A percentile compares a stretch with the other conserved stretches of the same genome.
These are phyloP conservation scores for Ondatra zibethicus DNA, from an alignment of 2,113 vertebrate species.

Conservation along the genomic window DNA sequence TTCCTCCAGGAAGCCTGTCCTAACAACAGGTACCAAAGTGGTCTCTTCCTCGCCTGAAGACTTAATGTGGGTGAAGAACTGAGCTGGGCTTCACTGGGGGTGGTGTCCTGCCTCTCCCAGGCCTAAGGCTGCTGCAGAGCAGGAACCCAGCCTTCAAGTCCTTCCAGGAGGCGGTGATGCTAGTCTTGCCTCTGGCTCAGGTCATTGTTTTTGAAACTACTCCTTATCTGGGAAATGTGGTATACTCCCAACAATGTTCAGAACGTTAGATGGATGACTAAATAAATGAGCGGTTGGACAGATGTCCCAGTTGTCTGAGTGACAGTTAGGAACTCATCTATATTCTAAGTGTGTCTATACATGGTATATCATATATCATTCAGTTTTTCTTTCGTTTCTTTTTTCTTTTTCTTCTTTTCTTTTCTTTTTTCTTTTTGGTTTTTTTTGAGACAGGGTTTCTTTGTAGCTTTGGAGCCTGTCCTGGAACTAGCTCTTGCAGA, in stretches of 20 bases:
- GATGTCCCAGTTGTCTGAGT: neutral
- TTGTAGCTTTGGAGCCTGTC: no score
- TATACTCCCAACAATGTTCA: no score
- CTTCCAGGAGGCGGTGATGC: neutral
- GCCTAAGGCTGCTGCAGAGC: neutral
- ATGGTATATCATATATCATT: no score
- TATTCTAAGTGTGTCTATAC: neutral
- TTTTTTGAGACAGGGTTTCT: no score
- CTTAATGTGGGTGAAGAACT: neutral
- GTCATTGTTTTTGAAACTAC: neutral
- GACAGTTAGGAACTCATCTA: neutral
- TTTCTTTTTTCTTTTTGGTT: no score
- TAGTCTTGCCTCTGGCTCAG: neutral
- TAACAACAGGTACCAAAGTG: neutral
- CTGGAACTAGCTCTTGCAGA: no score
- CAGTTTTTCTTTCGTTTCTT: no score
- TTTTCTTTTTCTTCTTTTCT: no score
- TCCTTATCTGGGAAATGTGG: neutral
- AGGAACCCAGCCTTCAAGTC: neutral
- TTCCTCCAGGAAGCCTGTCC: constrained; percentile 50
- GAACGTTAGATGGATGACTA: neutral
- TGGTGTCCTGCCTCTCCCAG: neutral
- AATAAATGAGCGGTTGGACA: neutral
- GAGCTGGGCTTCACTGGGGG: neutral
- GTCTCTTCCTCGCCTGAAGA: neutral